Evolutionary conservation across 2,797 vertebrate species (phyloP), one percentile per base, ranked within the genome.

Genomic region (Coregonus sp.): DNA sequence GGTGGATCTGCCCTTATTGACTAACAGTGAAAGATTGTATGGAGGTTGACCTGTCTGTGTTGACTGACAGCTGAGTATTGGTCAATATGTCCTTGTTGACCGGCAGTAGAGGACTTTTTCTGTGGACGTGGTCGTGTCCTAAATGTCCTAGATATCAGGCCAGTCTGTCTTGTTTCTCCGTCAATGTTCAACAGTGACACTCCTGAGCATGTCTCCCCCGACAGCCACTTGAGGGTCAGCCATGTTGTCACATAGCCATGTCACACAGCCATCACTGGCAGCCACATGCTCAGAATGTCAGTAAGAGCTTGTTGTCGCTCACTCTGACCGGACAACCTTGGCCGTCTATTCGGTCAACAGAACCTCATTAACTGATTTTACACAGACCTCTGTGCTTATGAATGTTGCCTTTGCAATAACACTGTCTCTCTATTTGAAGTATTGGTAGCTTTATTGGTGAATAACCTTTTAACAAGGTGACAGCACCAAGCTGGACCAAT

Each of bases 121-220:
- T 52, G 15, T 66, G 75, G 70, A 73, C 40, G 76, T 81, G 25
- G 47, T 75, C 83, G 73, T 70, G 67, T 80, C 59, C 65, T 76
- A 81, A 52, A 56, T 73, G 54, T 81, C 83, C 84, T 83, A 77
- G 86, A 82, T 85, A 77, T 78, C 50, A 61, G 20, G 54, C 72
- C 65, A 7, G 51, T 50, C 77, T 81, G 59, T 78, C 59, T 37
- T 72, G 35, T 69, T 11, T 75, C 73, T 82, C 75, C 79, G 80
- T 83, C 86, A 80, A 2, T 33, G 31, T 33, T 3, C 31, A 3
- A 33, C 31, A 33, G 31, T 33, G 78, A 77, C 80, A 77, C 71
- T 78, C 77, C 80, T 74, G 67, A 75, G 78, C 40, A 31, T 40
- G 56, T 80, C 86, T 70, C 51, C 20, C 66, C 66, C 54, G 61